These are phyloP conservation scores for Spea hammondii DNA, from an alignment of 2,797 vertebrate species.

Conservation along the genomic window DNA sequence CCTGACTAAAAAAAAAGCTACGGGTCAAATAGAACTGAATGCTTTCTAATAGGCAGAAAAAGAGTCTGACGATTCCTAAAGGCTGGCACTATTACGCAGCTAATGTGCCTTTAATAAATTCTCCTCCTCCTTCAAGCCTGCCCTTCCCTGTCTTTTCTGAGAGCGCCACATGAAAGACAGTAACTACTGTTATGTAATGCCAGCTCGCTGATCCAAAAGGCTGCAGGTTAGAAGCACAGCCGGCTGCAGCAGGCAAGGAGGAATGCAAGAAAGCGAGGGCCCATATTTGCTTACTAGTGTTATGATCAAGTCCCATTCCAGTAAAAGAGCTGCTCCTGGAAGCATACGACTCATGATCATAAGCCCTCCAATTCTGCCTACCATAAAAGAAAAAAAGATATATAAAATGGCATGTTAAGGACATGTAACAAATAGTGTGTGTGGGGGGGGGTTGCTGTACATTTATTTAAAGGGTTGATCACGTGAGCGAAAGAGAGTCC, in stretches of 20 bases:
- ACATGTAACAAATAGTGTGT: neutral
- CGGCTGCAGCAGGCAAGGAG: constrained; percentile 38
- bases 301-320: neutral
- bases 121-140: constrained; percentile 28
- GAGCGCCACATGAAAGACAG: constrained; percentile 50
- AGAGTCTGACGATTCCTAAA: neutral
- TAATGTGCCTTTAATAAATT: constrained; percentile 38
- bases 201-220: constrained; percentile 49
- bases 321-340: neutral
- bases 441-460: neutral
- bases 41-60: too few relatives aligned
- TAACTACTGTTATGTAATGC: constrained; percentile 50
- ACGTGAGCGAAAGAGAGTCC: neutral
- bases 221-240: constrained; percentile 50
- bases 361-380: neutral
- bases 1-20: too few relatives aligned
- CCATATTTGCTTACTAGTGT: constrained; percentile 13
- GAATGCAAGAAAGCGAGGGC: constrained; percentile 23
- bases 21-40: too few relatives aligned
- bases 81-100: constrained; percentile 8
- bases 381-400: neutral
- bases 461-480: neutral
- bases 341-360: neutral
- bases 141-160: constrained; percentile 33
- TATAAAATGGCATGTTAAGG: neutral